Evolutionary conservation across 2,888 invertebrate species (phyloP).

Genomic region (Aphidius colemani): DNA sequence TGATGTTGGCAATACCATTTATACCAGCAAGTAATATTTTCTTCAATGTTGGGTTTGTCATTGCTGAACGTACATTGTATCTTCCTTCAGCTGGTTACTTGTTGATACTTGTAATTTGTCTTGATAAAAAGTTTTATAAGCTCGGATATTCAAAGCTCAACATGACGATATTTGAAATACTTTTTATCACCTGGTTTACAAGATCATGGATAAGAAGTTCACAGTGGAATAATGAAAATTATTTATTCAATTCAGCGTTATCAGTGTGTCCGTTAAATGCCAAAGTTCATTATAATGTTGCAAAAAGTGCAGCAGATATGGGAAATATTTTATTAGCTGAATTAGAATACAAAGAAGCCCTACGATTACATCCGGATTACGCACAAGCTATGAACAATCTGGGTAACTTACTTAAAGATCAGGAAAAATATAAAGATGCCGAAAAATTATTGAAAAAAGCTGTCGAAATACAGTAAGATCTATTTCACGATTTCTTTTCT

Average conservation of each 20-base stretch:
- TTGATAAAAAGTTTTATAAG: slow-evolving; percentile 58
- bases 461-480: slow-evolving; percentile 70
- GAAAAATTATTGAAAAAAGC: slow-evolving; percentile 75
- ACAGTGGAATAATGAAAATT: slow-evolving; percentile 82
- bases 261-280: slow-evolving; percentile 91
- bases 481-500: slow-evolving; percentile 10
- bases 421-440: slow-evolving; percentile 71
- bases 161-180: slow-evolving; percentile 43
- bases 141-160: slow-evolving; percentile 35
- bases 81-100: slow-evolving; percentile 83
- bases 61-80: slow-evolving; percentile 86
- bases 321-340: slow-evolving; percentile 74
- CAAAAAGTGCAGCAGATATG: slow-evolving; percentile 80
- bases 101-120: slow-evolving; percentile 70
- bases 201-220: slow-evolving; percentile 64
- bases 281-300: slow-evolving; percentile 92
- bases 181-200: slow-evolving; percentile 51
- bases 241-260: slow-evolving; percentile 80
- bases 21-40: slow-evolving; percentile 84
- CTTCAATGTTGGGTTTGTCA: slow-evolving; percentile 86
- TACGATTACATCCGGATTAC: slow-evolving; percentile 79
- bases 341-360: slow-evolving; percentile 76
- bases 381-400: slow-evolving; percentile 95
- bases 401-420: slow-evolving; percentile 81
- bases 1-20: slow-evolving; percentile 75